Evolutionary conservation across 1,140 invertebrate genomes (phyloP), one percentile per base, ranked within the genome.

Genomic region (Penaeus chinensis): DNA sequence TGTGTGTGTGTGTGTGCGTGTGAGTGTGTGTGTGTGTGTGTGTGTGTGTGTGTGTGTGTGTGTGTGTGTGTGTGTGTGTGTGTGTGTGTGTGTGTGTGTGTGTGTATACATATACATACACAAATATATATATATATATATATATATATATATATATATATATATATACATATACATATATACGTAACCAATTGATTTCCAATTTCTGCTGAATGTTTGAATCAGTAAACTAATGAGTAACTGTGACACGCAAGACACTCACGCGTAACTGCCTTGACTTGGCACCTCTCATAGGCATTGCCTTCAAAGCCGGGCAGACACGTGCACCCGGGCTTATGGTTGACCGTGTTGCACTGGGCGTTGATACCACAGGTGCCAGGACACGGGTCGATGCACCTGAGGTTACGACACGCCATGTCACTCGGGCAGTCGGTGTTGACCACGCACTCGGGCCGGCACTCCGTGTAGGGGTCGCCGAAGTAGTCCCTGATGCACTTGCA

Each of bases 341-440:
- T 96, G 27, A 95, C 95, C 90, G 97, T 97, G 91, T 97, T 94
- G 93, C 97, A 98, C 85, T 96, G 94, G 71, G 97, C 96, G 92
- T 97, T 95, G 89, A 94, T 93, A 89, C 95, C 96, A 92, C 97
- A 98, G 18, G 94, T 93, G 20, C 93, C 93, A n/a, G 96, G 96
- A 89, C 97, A 98, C 32, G 96, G 97, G 77, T 90, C 89, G 60
- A 84, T 74, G 54, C 90, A 90, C 63, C 84, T 90, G 13, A 90
- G 82, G 60, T 90, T 86, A 42, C 81, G 71, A 91, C 96, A 97
- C 37, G 96, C 95, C 91, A 95, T 95, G 91, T 96, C 94, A 89
- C 95, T 93, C n/a, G 94, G 94, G 92, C 96, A 97, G 92, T 97
- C 96, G 0, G 93, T 93, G 91, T 95, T 95, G 89, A 94, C 94